These are phyloP conservation scores for Armadillidium nasatum DNA, from an alignment of 1,140 invertebrate species.

Conservation along the genomic window DNA sequence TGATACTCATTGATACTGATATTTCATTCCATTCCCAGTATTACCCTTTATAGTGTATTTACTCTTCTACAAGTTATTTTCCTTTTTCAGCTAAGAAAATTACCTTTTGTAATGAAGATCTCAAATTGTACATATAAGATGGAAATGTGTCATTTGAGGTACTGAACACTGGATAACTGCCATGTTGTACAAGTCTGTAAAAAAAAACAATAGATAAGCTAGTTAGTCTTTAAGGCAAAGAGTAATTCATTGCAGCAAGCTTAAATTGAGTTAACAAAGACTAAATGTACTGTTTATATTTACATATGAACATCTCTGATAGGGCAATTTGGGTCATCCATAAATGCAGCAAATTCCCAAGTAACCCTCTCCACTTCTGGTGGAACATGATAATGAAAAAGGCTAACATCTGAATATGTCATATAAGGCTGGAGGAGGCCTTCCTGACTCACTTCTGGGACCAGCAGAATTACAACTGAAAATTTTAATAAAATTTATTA, in stretches of 20 bases:
- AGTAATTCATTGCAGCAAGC: neutral
- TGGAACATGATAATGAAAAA: slow-evolving; percentile 56
- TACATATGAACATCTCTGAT: slow-evolving; percentile 54
- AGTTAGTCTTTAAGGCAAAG: neutral
- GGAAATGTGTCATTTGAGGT: slow-evolving; percentile 67
- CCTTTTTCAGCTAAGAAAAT: neutral
- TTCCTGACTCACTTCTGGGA: slow-evolving; percentile 55
- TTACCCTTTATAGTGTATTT: too few species aligned
- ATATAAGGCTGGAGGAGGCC: slow-evolving; percentile 53
- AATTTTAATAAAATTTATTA: neutral
- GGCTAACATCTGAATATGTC: slow-evolving; percentile 54
- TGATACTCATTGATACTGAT: too few species aligned
- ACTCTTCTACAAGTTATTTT: too few species aligned
- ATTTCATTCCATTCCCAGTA: too few species aligned
- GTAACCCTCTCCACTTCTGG: slow-evolving; percentile 54
- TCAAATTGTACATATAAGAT: slow-evolving; percentile 36
- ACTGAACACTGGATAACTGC: slow-evolving; percentile 69
- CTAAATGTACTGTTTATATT: slow-evolving; percentile 46
- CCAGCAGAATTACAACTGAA: slow-evolving; percentile 31
- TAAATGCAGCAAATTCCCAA: slow-evolving; percentile 58
- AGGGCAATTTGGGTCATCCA: slow-evolving; percentile 52
- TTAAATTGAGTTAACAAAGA: neutral
- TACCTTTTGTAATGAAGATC: slow-evolving; percentile 35
- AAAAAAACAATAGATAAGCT: neutral
- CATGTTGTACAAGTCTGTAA: slow-evolving; percentile 58